These are phyloP conservation scores for Danaus plexippus DNA, from an alignment of 1,140 invertebrate genomes.

Conservation along the genomic window DNA sequence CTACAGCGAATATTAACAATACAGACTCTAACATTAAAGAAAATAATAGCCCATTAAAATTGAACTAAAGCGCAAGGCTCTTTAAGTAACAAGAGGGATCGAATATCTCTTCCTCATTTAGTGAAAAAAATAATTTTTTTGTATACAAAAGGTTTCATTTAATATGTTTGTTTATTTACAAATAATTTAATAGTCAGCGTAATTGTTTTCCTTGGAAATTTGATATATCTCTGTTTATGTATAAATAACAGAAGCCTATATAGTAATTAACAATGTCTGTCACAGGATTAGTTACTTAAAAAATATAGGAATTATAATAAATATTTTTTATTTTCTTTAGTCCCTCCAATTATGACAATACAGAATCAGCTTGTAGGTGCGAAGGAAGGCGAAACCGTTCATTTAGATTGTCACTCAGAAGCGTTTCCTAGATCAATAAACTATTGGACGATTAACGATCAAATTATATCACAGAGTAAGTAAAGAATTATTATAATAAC, in stretches of 20 bases:
- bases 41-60: constrained; percentile 23
- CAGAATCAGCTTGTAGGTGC: constrained; percentile 88
- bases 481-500: constrained; percentile 18
- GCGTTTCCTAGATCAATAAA: constrained; percentile 90
- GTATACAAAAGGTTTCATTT: too few relatives aligned
- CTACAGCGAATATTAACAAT: too few relatives aligned
- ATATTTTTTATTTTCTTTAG: constrained; percentile 61
- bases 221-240: too few relatives aligned
- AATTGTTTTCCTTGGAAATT: too few relatives aligned
- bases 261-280: too few relatives aligned
- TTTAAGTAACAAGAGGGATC: constrained; percentile 19
- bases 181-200: too few relatives aligned
- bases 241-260: too few relatives aligned
- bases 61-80: constrained; percentile 17
- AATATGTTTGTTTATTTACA: too few relatives aligned
- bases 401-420: constrained; percentile 87
- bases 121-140: too few relatives aligned
- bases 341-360: constrained; percentile 89
- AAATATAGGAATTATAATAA: background rate
- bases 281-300: too few relatives aligned
- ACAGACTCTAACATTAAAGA: background rate
- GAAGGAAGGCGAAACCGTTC: constrained; percentile 81
- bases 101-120: background rate
- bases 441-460: constrained; percentile 87
- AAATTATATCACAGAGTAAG: constrained; percentile 86